Conservation (phyloP, 92 coral and sea anemone species). For the Zoanthus sociatus region DNA sequence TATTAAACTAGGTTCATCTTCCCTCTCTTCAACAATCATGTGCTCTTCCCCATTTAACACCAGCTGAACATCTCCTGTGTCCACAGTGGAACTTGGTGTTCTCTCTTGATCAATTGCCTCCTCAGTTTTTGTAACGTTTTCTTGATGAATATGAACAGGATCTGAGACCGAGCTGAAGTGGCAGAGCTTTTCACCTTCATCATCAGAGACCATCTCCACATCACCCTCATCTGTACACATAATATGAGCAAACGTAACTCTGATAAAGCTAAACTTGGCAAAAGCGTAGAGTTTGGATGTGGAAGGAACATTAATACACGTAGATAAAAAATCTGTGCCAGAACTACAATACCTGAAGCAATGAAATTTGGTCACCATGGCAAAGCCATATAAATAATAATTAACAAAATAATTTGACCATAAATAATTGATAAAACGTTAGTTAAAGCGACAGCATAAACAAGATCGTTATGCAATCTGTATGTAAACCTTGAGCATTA, state of each 20-base stretch:
- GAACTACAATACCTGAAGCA: too few species aligned
- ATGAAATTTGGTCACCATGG: too few species aligned
- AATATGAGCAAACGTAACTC: not conserved
- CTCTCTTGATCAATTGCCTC: not conserved
- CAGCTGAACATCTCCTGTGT: conserved; percentile 64
- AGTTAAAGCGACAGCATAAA: too few species aligned
- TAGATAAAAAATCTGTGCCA: too few species aligned
- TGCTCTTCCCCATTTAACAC: conserved; percentile 71
- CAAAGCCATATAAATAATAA: too few species aligned
- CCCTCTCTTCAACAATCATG: conserved; percentile 47
- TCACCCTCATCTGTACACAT: conserved; percentile 49
- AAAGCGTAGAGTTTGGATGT: too few species aligned
- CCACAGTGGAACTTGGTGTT: conserved; percentile 62
- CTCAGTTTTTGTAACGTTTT: not conserved
- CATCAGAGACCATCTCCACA: conserved; percentile 77
- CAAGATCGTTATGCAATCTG: too few species aligned
- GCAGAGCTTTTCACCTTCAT: conserved; percentile 45
- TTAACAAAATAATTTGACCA: too few species aligned
- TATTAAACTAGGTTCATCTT: conserved; percentile 28
- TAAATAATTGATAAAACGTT: too few species aligned
- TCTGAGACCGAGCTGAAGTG: conserved; percentile 11
- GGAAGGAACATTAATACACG: too few species aligned
- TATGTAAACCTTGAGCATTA: too few species aligned
- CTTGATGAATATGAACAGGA: conserved; percentile 13
- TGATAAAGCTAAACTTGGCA: not conserved